Evolutionary conservation across 2,797 vertebrate genomes (phyloP).

Genomic region (Ciconia nigra): DNA sequence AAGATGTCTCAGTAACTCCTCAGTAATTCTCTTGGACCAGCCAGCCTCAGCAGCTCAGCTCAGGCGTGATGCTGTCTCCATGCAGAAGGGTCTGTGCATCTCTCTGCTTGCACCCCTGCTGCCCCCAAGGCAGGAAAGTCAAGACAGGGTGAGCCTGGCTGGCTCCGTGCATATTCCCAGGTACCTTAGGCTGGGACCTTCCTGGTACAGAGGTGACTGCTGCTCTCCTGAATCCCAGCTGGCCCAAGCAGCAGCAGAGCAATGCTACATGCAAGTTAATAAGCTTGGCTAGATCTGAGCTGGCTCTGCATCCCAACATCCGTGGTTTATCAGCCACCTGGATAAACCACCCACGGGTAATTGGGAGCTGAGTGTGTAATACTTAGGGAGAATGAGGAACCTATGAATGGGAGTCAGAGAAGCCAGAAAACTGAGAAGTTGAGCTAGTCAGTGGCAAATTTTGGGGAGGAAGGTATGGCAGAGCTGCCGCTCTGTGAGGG

Average conservation of each 20-base stretch:
- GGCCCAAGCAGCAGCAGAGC: neutral
- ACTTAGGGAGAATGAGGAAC: neutral
- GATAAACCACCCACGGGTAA: neutral
- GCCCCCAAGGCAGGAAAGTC: neutral
- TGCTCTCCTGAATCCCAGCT: neutral
- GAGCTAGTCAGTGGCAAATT: neutral
- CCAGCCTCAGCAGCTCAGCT: neutral
- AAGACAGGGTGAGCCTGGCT: neutral
- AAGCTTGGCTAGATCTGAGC: neutral
- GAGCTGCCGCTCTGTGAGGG: accelerated
- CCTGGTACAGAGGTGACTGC: neutral
- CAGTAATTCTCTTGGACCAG: neutral
- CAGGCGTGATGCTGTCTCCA: accelerated
- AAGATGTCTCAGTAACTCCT: neutral
- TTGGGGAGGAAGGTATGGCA: neutral
- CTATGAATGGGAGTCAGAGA: neutral
- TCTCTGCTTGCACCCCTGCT: neutral
- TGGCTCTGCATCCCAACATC: neutral
- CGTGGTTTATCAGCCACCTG: neutral
- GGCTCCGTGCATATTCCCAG: neutral
- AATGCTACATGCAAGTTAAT: neutral
- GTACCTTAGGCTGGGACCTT: neutral
- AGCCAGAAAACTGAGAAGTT: neutral
- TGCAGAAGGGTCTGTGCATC: neutral
- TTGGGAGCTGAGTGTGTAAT: neutral